These are phyloP conservation scores for Psittacula derbiana DNA, from an alignment of 2,797 vertebrate genomes.

Conservation along the genomic window DNA sequence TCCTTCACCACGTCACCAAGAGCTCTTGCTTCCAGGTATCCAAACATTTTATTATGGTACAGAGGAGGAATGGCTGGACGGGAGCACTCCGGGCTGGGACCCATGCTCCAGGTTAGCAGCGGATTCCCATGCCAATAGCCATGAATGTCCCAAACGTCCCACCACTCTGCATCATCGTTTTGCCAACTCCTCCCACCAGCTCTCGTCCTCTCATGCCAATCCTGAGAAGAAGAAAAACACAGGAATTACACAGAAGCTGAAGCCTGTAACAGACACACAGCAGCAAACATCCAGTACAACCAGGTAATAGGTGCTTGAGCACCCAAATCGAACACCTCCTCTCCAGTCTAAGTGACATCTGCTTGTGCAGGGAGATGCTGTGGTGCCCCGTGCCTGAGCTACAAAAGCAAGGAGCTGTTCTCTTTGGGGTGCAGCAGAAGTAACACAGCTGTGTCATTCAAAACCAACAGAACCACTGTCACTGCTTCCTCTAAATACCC, in stretches of 20 bases:
- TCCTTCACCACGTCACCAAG: background rate
- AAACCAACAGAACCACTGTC: background rate
- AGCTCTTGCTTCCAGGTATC: background rate
- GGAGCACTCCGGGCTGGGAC: background rate
- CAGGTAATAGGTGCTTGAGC: accelerated
- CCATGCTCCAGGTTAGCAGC: conserved; percentile 81
- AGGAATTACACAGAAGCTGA: background rate
- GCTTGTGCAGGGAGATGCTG: accelerated
- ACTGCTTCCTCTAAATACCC: background rate
- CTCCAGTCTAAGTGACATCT: background rate
- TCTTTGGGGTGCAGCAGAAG: background rate
- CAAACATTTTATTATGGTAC: conserved; percentile 68
- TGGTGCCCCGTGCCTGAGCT: accelerated
- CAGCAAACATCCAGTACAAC: background rate
- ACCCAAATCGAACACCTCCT: background rate
- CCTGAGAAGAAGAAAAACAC: conserved; percentile 75
- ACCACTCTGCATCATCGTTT: conserved; percentile 99
- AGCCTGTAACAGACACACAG: background rate
- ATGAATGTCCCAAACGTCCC: conserved; percentile 98
- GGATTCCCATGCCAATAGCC: conserved; percentile 98
- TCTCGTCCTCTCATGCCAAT: conserved; percentile 96
- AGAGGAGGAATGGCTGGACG: background rate
- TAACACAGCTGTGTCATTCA: accelerated
- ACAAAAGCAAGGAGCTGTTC: background rate
- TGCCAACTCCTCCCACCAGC: conserved; percentile 96